A percentile compares a stretch with the other conserved stretches of the same genome.
These are phyloP conservation scores for Pao palembangensis DNA, from an alignment of 2,113 vertebrate species.

Conservation along the genomic window DNA sequence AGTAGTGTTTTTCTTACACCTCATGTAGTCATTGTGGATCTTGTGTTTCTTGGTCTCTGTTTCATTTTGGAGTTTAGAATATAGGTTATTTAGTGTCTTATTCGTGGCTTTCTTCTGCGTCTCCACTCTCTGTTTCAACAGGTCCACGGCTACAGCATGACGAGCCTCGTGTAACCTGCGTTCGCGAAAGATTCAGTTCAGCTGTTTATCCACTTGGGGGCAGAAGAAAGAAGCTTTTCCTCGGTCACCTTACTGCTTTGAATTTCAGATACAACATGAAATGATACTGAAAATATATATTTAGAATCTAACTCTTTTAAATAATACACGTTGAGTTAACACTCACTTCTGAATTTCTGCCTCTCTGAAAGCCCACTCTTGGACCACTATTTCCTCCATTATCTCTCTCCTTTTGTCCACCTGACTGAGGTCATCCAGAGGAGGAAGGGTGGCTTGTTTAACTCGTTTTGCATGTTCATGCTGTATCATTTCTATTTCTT, in stretches of 20 bases:
- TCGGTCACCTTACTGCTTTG: too few species aligned
- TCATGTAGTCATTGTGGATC: constrained; percentile 67
- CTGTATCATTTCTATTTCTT: constrained; percentile 90
- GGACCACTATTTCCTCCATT: constrained; percentile 89
- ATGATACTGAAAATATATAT: too few species aligned
- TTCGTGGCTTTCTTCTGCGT: constrained; percentile 66
- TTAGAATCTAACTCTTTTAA: too few species aligned
- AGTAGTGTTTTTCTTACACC: constrained; percentile 44
- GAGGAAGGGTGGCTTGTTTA: constrained; percentile 86
- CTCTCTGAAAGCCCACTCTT: constrained; percentile 92
- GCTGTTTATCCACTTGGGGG: too few species aligned
- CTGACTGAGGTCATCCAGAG: constrained; percentile 71
- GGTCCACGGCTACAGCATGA: constrained; percentile 75
- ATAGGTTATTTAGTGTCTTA: constrained; percentile 66
- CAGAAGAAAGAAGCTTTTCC: too few species aligned
- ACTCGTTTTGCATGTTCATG: constrained; percentile 79
- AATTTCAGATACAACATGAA: too few species aligned
- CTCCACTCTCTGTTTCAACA: constrained; percentile 71
- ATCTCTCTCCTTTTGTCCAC: constrained; percentile 80
- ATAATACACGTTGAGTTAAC: too few species aligned
- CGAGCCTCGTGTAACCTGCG: constrained; percentile 82
- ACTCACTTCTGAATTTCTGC: constrained; percentile 87
- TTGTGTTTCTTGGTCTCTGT: constrained; percentile 74
- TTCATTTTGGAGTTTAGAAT: constrained; percentile 69
- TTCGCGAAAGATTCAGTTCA: too few species aligned